Evolutionary conservation across 1,140 invertebrate species (phyloP).

Genomic region (Trachelipus rathkii): DNA sequence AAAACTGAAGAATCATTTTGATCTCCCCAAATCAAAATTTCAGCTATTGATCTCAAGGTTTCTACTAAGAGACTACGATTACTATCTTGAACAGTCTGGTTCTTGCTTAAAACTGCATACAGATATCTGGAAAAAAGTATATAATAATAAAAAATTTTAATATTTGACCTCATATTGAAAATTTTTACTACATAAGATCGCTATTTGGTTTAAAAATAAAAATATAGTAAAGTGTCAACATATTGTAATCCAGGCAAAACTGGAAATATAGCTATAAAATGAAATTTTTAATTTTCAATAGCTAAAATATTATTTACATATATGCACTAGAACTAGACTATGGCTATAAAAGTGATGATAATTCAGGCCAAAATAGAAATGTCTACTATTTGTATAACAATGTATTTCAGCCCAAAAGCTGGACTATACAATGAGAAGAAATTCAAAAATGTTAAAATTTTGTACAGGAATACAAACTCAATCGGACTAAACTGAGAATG

Average conservation of each 20-base stretch:
- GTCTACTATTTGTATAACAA: not conserved
- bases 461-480: too few species aligned
- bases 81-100: conserved; percentile 92
- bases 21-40: conserved; percentile 99
- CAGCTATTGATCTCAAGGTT: conserved; percentile 91
- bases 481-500: too few species aligned
- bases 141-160: conserved; percentile 32
- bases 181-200: not conserved
- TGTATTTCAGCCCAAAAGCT: not conserved
- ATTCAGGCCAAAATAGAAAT: not conserved
- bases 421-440: too few species aligned
- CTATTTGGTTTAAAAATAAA: not conserved
- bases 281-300: too few species aligned
- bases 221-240: not conserved
- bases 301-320: not conserved
- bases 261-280: too few species aligned
- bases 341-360: not conserved
- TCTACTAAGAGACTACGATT: conserved; percentile 94
- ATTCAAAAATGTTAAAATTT: too few species aligned
- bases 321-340: too few species aligned
- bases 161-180: not conserved
- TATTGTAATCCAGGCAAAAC: too few species aligned
- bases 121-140: conserved; percentile 69
- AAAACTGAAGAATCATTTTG: conserved; percentile 99
- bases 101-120: conserved; percentile 90